A percentile compares a stretch with the other conserved stretches of the same genome.
These are phyloP conservation scores for Oxycera nigricornis DNA, from an alignment of 2,888 invertebrate genomes.

Conservation along the genomic window DNA sequence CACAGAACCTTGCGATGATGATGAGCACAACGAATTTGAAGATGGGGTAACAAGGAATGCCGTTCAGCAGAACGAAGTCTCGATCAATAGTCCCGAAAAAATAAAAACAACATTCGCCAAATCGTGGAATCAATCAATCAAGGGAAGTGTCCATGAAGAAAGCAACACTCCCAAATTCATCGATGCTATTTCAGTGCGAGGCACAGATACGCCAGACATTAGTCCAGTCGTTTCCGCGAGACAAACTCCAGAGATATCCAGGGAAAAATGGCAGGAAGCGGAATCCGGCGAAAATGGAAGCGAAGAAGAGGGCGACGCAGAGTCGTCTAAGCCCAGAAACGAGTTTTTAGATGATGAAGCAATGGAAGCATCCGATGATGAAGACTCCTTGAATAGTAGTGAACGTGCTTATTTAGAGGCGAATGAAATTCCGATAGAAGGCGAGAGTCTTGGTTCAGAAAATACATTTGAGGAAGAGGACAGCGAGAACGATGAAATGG, in stretches of 20 bases:
- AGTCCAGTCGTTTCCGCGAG: background rate
- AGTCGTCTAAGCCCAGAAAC: constrained; percentile 7
- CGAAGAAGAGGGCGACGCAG: background rate
- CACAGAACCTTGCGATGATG: too few species aligned
- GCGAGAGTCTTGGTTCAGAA: constrained; percentile 65
- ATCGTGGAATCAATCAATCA: background rate
- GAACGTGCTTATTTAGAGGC: constrained; percentile 63
- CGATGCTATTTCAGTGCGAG: background rate
- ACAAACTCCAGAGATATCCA: background rate
- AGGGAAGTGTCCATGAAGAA: background rate
- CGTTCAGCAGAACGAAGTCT: background rate
- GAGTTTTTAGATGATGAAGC: constrained; percentile 55
- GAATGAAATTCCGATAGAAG: constrained; percentile 64
- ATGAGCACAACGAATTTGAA: too few species aligned
- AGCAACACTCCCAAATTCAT: background rate
- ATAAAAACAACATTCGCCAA: background rate
- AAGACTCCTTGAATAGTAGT: constrained; percentile 62
- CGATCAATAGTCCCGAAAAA: background rate
- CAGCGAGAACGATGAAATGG: background rate
- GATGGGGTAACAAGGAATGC: too few species aligned
- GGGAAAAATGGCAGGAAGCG: too few species aligned
- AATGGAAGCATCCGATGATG: constrained; percentile 50
- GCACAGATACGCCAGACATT: background rate
- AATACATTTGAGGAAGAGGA: constrained; percentile 51
- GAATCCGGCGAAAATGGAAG: background rate